Conservation (phyloP, 2,888 invertebrate species). For the Lypha dubia region DNA sequence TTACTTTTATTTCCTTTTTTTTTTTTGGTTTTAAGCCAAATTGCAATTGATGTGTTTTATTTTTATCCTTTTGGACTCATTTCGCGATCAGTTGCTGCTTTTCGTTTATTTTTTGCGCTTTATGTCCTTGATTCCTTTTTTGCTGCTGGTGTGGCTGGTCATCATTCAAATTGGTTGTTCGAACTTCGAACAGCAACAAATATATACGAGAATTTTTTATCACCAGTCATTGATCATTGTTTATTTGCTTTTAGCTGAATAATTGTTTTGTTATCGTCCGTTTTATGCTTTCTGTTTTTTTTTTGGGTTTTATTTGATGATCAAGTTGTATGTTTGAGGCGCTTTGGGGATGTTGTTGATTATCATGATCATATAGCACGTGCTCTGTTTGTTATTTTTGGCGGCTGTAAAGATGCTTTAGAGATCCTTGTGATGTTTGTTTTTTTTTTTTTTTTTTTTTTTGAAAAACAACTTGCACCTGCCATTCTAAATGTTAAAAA, state of each 20-base stretch:
- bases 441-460: no score
- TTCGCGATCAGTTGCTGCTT: slow-evolving; percentile 42
- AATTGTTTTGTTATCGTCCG: slow-evolving; percentile 61
- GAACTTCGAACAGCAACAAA: slow-evolving; percentile 42
- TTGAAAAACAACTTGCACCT: slow-evolving; percentile 53
- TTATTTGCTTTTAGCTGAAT: slow-evolving; percentile 65
- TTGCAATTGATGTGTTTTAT: slow-evolving; percentile 60
- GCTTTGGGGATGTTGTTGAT: slow-evolving; percentile 24
- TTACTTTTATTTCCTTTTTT: no score
- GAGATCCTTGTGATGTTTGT: slow-evolving; percentile 45
- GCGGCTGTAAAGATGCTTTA: slow-evolving; percentile 53
- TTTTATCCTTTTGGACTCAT: slow-evolving; percentile 18
- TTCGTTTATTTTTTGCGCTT: slow-evolving; percentile 34
- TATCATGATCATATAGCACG: slow-evolving; percentile 49
- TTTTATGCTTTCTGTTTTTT: no score
- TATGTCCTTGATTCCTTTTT: slow-evolving; percentile 54
- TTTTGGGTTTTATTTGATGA: slow-evolving; percentile 16
- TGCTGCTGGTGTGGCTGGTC: slow-evolving; percentile 33
- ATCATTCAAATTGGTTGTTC: slow-evolving; percentile 61
- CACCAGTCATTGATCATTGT: slow-evolving; percentile 60
- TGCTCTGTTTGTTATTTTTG: slow-evolving; percentile 41
- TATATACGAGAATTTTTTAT: slow-evolving; percentile 60
- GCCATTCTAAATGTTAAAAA: background rate
- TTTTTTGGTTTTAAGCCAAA: slow-evolving; percentile 37
- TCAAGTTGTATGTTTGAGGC: slow-evolving; percentile 27